Evolutionary conservation across 2,888 invertebrate genomes (phyloP).

Genomic region (Tachina fera): DNA sequence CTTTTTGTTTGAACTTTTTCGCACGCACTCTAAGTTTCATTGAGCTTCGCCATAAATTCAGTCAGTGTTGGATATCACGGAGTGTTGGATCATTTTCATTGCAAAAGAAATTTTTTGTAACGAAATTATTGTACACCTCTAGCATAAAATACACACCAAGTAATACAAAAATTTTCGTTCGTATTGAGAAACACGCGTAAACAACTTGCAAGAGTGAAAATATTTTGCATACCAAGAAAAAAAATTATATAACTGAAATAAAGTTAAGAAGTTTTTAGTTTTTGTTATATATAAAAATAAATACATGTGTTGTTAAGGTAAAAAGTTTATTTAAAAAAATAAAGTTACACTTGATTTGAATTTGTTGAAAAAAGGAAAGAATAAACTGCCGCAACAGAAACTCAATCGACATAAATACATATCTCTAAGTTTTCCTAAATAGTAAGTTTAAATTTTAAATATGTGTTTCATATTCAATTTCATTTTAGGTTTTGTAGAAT

Average conservation of each 20-base stretch:
- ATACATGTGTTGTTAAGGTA: not conserved
- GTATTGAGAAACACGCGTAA: constrained; percentile 8
- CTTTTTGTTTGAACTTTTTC: not conserved
- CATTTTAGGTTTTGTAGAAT: not conserved
- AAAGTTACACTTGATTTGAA: not conserved
- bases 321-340: not conserved
- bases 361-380: not conserved
- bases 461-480: not conserved
- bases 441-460: constrained; percentile 22
- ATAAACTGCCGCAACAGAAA: constrained; percentile 41
- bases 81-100: constrained; percentile 73
- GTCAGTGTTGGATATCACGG: constrained; percentile 77
- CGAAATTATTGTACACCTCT: not conserved
- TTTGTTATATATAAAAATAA: not conserved
- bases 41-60: constrained; percentile 72
- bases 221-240: not conserved
- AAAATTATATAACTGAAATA: constrained; percentile 14
- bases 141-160: not conserved
- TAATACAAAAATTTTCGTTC: constrained; percentile 1
- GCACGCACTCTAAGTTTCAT: constrained; percentile 38
- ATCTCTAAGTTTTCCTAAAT: constrained; percentile 2
- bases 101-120: constrained; percentile 5
- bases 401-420: constrained; percentile 11
- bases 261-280: not conserved
- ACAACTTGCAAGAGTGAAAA: constrained; percentile 19